phyloP scores from a whole-genome alignment of 2,888 invertebrate genomes.

The Apotomis capreana region DNA sequence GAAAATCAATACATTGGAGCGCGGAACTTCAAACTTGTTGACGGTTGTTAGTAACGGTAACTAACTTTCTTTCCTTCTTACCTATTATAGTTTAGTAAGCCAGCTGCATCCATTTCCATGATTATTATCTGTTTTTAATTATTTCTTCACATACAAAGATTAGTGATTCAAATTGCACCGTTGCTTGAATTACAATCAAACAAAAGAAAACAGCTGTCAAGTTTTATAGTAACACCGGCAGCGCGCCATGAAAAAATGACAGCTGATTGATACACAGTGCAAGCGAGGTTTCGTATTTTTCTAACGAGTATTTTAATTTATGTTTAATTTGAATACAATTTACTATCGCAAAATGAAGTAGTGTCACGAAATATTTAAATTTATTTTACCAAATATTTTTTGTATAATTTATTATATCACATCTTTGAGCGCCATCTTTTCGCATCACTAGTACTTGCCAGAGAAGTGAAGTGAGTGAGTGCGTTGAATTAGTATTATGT shows the following conservation, averaged over 20 bases:
- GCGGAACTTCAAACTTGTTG: constrained; percentile 74
- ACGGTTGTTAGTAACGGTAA: constrained; percentile 41
- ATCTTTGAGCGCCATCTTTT: constrained; percentile 8
- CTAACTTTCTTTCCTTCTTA: constrained; percentile 48
- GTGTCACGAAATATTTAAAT: neutral
- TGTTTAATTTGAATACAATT: neutral
- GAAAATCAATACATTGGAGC: constrained; percentile 81
- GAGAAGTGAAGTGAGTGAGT: neutral
- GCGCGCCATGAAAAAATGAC: constrained; percentile 10
- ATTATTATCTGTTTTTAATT: neutral
- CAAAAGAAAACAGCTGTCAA: constrained; percentile 51
- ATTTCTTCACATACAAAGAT: constrained; percentile 1
- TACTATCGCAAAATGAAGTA: neutral
- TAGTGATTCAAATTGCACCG: constrained; percentile 50
- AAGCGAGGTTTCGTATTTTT: neutral
- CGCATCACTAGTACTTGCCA: neutral
- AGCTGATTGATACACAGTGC: neutral
- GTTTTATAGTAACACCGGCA: constrained; percentile 10
- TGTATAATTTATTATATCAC: too few relatives aligned
- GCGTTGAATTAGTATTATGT: too few relatives aligned
- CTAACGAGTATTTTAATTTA: neutral
- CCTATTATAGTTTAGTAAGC: constrained; percentile 58
- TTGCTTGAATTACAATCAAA: constrained; percentile 49
- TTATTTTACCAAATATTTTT: too few relatives aligned
- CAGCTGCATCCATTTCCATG: constrained; percentile 58